Percentiles rank a stretch among this genome's conserved stretches.
Conservation (phyloP, 2,888 invertebrate species). For the Anoncus sp. region DNA sequence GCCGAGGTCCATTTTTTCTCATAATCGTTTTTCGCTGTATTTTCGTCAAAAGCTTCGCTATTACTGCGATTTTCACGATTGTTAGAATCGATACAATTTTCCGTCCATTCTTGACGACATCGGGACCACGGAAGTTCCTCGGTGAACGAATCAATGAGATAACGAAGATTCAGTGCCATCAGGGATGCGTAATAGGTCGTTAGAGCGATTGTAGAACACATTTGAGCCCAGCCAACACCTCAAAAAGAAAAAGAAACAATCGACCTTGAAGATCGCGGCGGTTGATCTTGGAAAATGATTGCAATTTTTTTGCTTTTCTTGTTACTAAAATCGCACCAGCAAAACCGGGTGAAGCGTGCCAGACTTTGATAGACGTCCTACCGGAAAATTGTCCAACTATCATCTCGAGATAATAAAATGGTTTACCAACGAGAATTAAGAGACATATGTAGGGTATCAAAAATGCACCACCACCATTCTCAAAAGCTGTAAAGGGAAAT, state of each 20-base stretch:
- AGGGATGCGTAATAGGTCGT: slow-evolving; percentile 83
- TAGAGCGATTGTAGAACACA: slow-evolving; percentile 81
- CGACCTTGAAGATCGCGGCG: too few species aligned
- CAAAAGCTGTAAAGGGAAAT: slow-evolving; percentile 88
- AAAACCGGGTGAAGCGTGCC: slow-evolving; percentile 87
- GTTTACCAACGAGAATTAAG: slow-evolving; percentile 89
- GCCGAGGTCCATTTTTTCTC: slow-evolving; percentile 69
- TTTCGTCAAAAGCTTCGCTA: not conserved
- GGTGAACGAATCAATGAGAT: slow-evolving; percentile 82
- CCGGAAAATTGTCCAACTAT: slow-evolving; percentile 93
- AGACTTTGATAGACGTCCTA: slow-evolving; percentile 91
- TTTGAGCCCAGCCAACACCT: slow-evolving; percentile 86
- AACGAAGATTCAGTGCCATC: slow-evolving; percentile 83
- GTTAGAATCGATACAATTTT: slow-evolving; percentile 73
- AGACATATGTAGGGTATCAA: slow-evolving; percentile 88
- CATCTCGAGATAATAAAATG: slow-evolving; percentile 94
- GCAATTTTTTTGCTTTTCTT: too few species aligned
- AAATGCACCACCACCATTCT: slow-evolving; percentile 89
- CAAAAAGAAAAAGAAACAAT: not conserved
- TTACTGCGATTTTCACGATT: slow-evolving; percentile 24
- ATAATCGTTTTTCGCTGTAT: slow-evolving; percentile 57
- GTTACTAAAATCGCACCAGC: slow-evolving; percentile 62
- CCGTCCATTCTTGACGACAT: slow-evolving; percentile 80
- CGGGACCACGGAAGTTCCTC: slow-evolving; percentile 83
- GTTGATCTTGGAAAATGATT: not conserved